Percentiles rank a stretch among this genome's conserved stretches.
Conservation (phyloP, 1,140 invertebrate genomes). For the Philopotamus ludificatus region DNA sequence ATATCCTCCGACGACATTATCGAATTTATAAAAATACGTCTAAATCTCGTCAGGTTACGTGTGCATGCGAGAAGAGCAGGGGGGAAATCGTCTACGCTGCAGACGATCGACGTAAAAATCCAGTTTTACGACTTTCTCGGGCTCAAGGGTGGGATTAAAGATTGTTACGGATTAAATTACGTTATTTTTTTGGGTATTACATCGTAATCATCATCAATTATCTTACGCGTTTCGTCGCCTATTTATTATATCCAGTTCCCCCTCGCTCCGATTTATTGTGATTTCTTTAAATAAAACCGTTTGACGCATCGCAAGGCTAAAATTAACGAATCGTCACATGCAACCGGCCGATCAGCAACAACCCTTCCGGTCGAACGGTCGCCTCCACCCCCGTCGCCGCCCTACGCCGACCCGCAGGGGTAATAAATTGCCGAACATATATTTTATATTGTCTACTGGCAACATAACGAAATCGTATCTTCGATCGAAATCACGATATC, state of each 20-base stretch:
- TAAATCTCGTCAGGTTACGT: slow-evolving; percentile 22
- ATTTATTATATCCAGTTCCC: too few species aligned
- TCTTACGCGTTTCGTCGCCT: too few species aligned
- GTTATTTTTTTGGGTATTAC: too few species aligned
- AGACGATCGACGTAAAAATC: too few species aligned
- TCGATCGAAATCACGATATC: slow-evolving; percentile 39
- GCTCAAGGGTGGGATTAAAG: too few species aligned
- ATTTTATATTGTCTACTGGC: slow-evolving; percentile 40
- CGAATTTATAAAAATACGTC: slow-evolving; percentile 24
- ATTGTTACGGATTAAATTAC: too few species aligned
- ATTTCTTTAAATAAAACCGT: slow-evolving; percentile 7
- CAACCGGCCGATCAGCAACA: slow-evolving; percentile 23
- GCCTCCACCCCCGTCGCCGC: neutral
- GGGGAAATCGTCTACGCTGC: too few species aligned
- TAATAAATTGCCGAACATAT: slow-evolving; percentile 42
- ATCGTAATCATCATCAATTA: too few species aligned
- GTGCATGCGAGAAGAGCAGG: too few species aligned
- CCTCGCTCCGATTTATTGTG: too few species aligned
- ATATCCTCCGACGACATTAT: neutral
- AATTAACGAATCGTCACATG: slow-evolving; percentile 34
- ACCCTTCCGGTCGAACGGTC: slow-evolving; percentile 8
- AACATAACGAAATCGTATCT: slow-evolving; percentile 35
- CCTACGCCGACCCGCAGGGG: neutral
- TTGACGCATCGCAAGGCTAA: slow-evolving; percentile 24
- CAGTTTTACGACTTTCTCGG: too few species aligned